These are phyloP conservation scores for Gerris lacustris DNA, from an alignment of 2,888 invertebrate genomes.

Conservation along the genomic window DNA sequence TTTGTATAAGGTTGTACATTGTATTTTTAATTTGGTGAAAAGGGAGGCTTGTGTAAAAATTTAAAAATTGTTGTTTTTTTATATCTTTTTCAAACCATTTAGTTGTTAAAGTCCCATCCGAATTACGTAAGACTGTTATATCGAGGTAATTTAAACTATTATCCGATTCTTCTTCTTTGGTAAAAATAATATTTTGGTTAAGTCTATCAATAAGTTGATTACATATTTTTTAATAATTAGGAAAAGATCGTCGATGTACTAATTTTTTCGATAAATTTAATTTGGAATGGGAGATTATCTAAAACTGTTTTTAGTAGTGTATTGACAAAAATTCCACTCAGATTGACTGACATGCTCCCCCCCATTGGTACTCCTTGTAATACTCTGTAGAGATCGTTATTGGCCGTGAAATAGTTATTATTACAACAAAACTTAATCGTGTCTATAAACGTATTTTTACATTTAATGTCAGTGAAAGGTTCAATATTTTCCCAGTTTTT, in stretches of 20 bases:
- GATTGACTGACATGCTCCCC: not conserved
- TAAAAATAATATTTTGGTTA: no score
- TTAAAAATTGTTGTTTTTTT: not conserved
- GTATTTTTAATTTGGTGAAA: not conserved
- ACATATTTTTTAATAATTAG: not conserved
- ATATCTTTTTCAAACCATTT: not conserved
- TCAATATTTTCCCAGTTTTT: not conserved
- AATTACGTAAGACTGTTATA: not conserved
- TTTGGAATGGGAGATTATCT: not conserved
- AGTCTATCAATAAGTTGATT: no score
- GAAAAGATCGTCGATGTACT: not conserved
- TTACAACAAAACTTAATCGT: not conserved
- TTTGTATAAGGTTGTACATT: not conserved
- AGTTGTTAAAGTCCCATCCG: not conserved
- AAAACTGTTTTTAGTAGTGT: not conserved
- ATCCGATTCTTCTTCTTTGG: no score
- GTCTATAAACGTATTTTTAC: not conserved
- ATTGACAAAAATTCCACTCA: not conserved
- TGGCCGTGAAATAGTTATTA: not conserved
- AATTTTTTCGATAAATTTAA: not conserved
- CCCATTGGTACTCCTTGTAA: not conserved
- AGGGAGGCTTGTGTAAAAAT: not conserved
- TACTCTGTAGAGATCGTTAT: not conserved
- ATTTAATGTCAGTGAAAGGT: not conserved
- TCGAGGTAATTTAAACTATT: not conserved